Conservation (phyloP, 2,113 vertebrate genomes). For the Cygnus buccinator region DNA sequence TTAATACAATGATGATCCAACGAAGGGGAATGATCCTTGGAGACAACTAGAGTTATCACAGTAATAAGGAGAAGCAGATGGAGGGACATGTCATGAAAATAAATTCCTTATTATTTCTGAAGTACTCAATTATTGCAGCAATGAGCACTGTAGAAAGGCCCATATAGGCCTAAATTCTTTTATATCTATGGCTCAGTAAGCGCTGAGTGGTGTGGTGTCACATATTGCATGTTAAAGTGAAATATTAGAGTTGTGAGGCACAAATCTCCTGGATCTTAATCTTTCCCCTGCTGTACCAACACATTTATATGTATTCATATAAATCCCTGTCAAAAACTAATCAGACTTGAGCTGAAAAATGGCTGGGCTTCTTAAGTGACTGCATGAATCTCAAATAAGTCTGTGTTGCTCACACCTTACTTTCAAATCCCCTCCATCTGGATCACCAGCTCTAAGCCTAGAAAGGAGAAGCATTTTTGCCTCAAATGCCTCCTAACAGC, state of each 20-base stretch:
- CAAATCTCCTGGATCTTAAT: background rate
- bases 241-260: background rate
- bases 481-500: background rate
- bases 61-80: background rate
- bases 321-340: background rate
- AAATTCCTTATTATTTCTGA: background rate
- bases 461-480: background rate
- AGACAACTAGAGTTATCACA: background rate
- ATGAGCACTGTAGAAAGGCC: background rate
- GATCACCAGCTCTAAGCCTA: background rate
- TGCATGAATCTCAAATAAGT: background rate
- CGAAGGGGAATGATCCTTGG: background rate
- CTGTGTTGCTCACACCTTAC: background rate
- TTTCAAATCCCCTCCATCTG: background rate
- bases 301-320: background rate
- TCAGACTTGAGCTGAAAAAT: background rate
- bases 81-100: background rate
- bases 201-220: background rate
- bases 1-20: background rate
- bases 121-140: background rate
- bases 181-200: background rate
- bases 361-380: background rate
- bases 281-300: background rate
- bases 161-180: background rate
- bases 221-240: background rate